Conservation (phyloP, 2,797 vertebrate genomes). For the Muscicapa striata region DNA sequence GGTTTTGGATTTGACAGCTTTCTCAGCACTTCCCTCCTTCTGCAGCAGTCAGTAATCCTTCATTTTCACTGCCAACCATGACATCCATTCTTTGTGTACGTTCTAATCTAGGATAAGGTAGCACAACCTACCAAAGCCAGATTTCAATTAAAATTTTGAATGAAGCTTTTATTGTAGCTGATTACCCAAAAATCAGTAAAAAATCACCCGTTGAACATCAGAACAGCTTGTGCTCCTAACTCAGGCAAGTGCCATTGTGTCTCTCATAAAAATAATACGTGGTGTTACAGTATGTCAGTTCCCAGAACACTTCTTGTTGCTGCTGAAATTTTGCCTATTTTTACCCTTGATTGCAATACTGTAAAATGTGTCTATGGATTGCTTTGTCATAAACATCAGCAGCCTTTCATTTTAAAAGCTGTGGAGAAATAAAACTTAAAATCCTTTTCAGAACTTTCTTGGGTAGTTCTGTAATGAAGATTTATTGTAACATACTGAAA, state of each 20-base stretch:
- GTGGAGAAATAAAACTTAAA: neutral
- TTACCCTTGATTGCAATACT: neutral
- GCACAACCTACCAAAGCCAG: fast-evolving
- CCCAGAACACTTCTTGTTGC: neutral
- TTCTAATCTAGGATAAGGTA: neutral
- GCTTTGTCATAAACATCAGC: neutral
- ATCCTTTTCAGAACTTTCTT: neutral
- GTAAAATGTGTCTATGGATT: neutral
- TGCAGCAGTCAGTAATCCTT: neutral
- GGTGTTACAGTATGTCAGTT: neutral
- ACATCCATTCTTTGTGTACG: neutral
- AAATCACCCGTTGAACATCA: neutral
- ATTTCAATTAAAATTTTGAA: neutral
- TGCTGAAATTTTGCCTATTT: neutral
- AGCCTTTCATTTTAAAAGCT: neutral
- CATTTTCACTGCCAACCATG: neutral
- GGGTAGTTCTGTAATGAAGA: neutral
- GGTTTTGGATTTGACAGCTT: neutral
- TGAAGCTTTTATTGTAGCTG: neutral
- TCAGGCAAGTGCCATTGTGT: neutral
- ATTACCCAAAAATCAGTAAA: neutral
- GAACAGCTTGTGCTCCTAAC: neutral
- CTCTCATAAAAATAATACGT: neutral
- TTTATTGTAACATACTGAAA: neutral
- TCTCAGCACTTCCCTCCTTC: neutral